phyloP scores from a whole-genome alignment of 2,797 vertebrate genomes.

The Micrastur ruficollis region DNA sequence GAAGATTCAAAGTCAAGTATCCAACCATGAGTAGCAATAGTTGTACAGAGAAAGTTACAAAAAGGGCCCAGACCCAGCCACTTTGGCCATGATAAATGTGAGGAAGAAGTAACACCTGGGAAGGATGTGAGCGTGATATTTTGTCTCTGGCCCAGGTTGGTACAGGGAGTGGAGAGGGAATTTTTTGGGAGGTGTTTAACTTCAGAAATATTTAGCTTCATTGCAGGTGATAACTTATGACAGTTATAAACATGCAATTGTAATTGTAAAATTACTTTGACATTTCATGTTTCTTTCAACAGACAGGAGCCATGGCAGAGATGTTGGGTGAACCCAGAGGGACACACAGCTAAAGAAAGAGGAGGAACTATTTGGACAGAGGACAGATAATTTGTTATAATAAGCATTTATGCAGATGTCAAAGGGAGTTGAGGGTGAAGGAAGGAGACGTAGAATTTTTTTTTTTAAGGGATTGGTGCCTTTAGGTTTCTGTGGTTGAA shows the following conservation, averaged over 20 bases:
- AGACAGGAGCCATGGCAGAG: background rate
- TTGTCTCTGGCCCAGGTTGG: background rate
- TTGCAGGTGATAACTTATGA: background rate
- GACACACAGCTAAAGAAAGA: background rate
- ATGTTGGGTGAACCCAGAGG: background rate
- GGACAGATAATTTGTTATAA: background rate
- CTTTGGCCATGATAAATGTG: background rate
- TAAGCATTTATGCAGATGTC: background rate
- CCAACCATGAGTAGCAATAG: background rate
- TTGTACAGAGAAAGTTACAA: background rate
- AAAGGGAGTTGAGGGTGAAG: background rate
- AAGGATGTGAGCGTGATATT: background rate
- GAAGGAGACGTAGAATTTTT: background rate
- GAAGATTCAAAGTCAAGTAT: background rate
- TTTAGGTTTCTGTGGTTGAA: background rate
- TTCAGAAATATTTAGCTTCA: background rate
- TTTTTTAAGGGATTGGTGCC: background rate
- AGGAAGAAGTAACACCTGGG: background rate
- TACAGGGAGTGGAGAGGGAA: accelerated
- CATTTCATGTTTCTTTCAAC: background rate
- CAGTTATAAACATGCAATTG: background rate
- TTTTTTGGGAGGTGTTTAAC: background rate
- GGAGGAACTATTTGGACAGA: background rate
- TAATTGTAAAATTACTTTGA: background rate
- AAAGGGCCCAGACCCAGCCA: background rate